Conservation (phyloP, 2,888 invertebrate species). For the Dicyrtomina minuta region DNA sequence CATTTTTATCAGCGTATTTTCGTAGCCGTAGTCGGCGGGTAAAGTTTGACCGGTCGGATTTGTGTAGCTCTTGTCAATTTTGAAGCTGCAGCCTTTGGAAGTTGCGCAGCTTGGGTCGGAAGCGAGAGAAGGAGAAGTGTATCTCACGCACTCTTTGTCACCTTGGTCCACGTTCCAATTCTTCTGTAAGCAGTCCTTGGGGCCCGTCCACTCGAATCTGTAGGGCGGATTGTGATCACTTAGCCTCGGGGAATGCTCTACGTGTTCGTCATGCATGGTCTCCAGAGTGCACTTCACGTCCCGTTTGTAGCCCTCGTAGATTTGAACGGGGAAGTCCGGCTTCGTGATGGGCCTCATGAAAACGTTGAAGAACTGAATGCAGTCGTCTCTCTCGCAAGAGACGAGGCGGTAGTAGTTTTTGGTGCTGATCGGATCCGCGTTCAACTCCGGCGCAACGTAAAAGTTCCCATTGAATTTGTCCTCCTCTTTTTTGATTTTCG, state of each 20-base stretch:
- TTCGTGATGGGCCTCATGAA: slow-evolving; percentile 12
- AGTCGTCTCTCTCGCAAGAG: slow-evolving; percentile 1
- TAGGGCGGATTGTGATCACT: slow-evolving; percentile 13
- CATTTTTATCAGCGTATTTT: background rate
- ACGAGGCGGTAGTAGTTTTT: background rate
- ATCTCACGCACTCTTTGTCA: background rate
- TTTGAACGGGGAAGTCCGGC: slow-evolving; percentile 8
- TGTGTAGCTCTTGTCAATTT: background rate
- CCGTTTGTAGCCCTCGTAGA: slow-evolving; percentile 5
- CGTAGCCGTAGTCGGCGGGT: background rate
- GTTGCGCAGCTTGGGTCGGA: background rate
- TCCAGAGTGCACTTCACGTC: slow-evolving; percentile 4
- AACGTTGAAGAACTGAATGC: slow-evolving; percentile 18
- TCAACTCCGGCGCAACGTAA: background rate
- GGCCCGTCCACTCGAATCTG: slow-evolving; percentile 26
- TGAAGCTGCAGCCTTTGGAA: background rate
- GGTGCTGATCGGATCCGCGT: background rate
- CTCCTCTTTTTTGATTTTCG: background rate
- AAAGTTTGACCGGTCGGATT: too few species aligned
- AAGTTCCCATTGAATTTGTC: slow-evolving; percentile 8
- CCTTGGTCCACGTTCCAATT: background rate
- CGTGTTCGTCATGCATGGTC: slow-evolving; percentile 8
- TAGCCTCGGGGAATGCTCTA: background rate
- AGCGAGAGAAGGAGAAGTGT: background rate
- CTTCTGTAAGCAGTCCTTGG: slow-evolving; percentile 6